Conservation (phyloP, 2,113 vertebrate genomes). For the Rallus limicola region DNA sequence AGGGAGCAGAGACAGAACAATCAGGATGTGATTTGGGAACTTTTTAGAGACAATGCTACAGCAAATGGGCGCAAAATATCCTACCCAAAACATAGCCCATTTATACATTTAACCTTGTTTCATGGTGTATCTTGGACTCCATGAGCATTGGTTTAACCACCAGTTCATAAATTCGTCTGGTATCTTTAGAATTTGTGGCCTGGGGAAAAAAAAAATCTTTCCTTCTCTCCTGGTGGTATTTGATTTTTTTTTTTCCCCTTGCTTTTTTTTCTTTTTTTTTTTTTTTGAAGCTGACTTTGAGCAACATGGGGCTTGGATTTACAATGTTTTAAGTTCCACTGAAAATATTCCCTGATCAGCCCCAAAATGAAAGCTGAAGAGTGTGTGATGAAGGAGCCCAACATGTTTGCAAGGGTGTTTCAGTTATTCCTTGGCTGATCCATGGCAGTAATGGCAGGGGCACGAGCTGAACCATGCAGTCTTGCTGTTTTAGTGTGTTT, state of each 20-base stretch:
- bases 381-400: not conserved
- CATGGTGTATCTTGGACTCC: conserved; percentile 19
- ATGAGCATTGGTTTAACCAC: conserved; percentile 3
- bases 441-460: not conserved
- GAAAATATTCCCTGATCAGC: not conserved
- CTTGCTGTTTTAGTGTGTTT: not conserved
- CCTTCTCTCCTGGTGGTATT: conserved; percentile 30
- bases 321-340: not conserved
- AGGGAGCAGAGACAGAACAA: not conserved
- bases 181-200: conserved; percentile 47
- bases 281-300: not conserved
- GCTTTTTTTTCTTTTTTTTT: not conserved
- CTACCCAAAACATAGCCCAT: conserved; percentile 29
- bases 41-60: not conserved
- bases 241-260: not conserved
- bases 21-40: conserved; percentile 28
- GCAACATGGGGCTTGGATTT: not conserved
- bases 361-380: accelerated
- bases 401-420: not conserved
- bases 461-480: not conserved
- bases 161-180: conserved; percentile 63
- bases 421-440: not conserved
- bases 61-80: conserved; percentile 31
- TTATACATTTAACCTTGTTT: not conserved
- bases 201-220: conserved; percentile 59